Base-by-base conservation (phyloP, 2,797 vertebrate species). In the Loris lydekkerianus region DNA sequence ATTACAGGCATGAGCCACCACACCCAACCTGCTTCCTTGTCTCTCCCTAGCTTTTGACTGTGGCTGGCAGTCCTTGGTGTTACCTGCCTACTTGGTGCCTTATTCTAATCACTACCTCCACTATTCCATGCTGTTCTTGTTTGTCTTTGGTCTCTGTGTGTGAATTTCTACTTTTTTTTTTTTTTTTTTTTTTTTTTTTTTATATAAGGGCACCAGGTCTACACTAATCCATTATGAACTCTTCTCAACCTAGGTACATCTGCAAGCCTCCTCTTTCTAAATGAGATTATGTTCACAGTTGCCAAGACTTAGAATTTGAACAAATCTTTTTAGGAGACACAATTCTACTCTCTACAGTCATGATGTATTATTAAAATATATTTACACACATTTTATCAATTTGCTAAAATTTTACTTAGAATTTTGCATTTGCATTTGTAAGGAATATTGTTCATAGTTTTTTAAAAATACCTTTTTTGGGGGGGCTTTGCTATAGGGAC, bases 201-300 rank as follows among this genome's bases (percentile, higher is more conserved):
- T 3, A 13, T 34, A 27, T 69, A 53, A 21, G 14, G 18, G 31
- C 15, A 80, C 4, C 13, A 88, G 40, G 25, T 5, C 58, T 69
- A 29, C 10, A 5, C 5, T 61, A 70, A 81, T 34, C 29, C 43
- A 63, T 34, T 23, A 46, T 40, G 21, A 29, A 21, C 21, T 65
- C 25, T 70, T 87, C 53, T 94, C 67, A 89, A 81, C 53, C 40
- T 89, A 73, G 34, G n/a, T 58, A 58, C 9, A 58, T 65, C 10
- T 81, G 10, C 40, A 81, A 46, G 76, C 29, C 67, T 34, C 27
- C 46, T 77, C 34, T 89, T 86, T 95, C 80, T 77, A 86, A 82
- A 65, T 69, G 25, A 72, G 72, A 13, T 53, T 34, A 78, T 13
- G 27, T 77, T 77, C 70, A 76, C 8, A 34, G 27, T 7, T 65